Conservation (phyloP, 1,140 invertebrate species). For the Tachypleus tridentatus region DNA sequence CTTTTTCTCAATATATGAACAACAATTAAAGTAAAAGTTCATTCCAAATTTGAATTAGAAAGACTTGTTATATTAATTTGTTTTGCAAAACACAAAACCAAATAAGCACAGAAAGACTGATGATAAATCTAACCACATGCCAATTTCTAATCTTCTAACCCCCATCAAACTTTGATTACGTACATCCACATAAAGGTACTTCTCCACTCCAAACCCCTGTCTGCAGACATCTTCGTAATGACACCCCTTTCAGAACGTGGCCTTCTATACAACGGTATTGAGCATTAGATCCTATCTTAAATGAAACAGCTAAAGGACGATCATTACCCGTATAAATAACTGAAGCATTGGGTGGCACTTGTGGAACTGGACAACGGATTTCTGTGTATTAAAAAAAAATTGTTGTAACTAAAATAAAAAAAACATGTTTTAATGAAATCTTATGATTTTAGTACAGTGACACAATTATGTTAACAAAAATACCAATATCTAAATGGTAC, state of each 20-base stretch:
- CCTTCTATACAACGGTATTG: conserved; percentile 82
- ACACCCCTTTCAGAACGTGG: conserved; percentile 54
- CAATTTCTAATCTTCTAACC: too few relatives aligned
- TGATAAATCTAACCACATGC: too few relatives aligned
- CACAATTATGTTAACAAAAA: too few relatives aligned
- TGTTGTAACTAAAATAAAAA: not conserved
- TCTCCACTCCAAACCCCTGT: conserved; percentile 40
- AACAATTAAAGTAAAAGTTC: too few relatives aligned
- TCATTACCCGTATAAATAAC: conserved; percentile 80
- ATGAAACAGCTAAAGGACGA: conserved; percentile 45
- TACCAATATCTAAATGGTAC: too few relatives aligned
- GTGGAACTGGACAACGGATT: conserved; percentile 69
- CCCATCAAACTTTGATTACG: conserved; percentile 6
- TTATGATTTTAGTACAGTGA: too few relatives aligned
- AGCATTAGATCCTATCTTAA: conserved; percentile 70
- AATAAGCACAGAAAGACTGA: too few relatives aligned
- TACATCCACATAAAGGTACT: conserved; percentile 47
- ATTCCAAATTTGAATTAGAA: too few relatives aligned
- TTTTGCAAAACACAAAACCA: too few relatives aligned
- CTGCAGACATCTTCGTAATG: conserved; percentile 26
- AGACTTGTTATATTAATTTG: too few relatives aligned
- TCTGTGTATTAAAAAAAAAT: conserved; percentile 40
- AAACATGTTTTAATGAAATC: too few relatives aligned
- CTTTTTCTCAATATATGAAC: too few relatives aligned
- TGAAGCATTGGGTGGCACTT: conserved; percentile 64